Evolutionary conservation across 2,113 vertebrate species (phyloP).

Genomic region (Aspidoscelis tigris): DNA sequence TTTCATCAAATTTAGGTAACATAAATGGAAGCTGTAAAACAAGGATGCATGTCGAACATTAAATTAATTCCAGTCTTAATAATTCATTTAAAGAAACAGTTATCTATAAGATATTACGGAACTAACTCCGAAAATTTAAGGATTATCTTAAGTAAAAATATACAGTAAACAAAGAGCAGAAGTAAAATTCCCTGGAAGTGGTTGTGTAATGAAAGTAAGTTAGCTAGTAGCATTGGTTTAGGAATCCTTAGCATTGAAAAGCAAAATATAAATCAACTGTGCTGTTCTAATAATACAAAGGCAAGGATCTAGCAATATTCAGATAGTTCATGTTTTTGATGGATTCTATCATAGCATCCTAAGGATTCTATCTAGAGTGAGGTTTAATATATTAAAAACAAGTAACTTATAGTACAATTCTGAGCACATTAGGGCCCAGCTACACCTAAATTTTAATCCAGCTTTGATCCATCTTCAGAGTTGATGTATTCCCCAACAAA

Average conservation of each 20-base stretch:
- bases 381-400: neutral
- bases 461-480: no score
- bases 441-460: no score
- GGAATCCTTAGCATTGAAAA: neutral
- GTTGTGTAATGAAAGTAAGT: neutral
- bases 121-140: neutral
- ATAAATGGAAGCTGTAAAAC: conserved; percentile 78
- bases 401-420: neutral
- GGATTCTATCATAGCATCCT: neutral
- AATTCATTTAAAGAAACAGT: neutral
- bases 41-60: conserved; percentile 7
- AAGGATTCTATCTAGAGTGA: neutral
- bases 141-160: neutral
- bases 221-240: neutral
- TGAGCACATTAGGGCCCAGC: neutral
- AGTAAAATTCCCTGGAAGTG: neutral
- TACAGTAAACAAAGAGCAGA: neutral
- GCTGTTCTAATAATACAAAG: neutral
- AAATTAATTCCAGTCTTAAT: neutral
- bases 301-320: neutral
- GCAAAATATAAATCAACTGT: neutral
- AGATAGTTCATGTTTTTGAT: neutral
- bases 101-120: neutral
- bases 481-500: no score
- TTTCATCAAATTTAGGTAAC: conserved; percentile 71